These are phyloP conservation scores for Acipenser oxyrinchus DNA, from an alignment of 2,797 vertebrate genomes.

Conservation along the genomic window DNA sequence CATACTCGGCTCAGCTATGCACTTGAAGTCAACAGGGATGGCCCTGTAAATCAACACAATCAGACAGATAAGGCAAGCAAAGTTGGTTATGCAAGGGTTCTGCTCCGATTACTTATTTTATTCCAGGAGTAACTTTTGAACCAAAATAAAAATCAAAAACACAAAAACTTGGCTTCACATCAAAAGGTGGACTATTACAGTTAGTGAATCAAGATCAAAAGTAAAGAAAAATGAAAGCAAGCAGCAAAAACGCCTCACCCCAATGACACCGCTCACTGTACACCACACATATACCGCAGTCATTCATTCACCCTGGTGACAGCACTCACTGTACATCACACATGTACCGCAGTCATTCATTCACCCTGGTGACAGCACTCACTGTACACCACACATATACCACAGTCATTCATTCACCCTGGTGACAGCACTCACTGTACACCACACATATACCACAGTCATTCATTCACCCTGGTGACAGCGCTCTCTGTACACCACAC, in stretches of 20 bases:
- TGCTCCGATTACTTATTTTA: not conserved
- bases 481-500: no score
- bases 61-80: not conserved
- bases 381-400: no score
- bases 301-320: no score
- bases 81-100: slow-evolving; percentile 9
- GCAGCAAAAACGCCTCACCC: not conserved
- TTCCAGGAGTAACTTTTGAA: not conserved
- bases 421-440: no score
- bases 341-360: no score
- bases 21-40: slow-evolving; percentile 98
- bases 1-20: slow-evolving; percentile 98
- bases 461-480: no score
- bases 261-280: no score
- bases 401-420: no score
- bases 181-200: not conserved
- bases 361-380: no score
- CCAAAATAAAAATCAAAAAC: not conserved
- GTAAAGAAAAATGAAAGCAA: not conserved
- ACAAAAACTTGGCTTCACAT: not conserved
- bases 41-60: slow-evolving; percentile 68
- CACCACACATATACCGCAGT: no score
- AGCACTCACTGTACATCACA: no score
- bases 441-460: no score
- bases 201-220: not conserved